Evolutionary conservation across 2,888 invertebrate genomes (phyloP).

Genomic region (Caenorhabditis wallacei): DNA sequence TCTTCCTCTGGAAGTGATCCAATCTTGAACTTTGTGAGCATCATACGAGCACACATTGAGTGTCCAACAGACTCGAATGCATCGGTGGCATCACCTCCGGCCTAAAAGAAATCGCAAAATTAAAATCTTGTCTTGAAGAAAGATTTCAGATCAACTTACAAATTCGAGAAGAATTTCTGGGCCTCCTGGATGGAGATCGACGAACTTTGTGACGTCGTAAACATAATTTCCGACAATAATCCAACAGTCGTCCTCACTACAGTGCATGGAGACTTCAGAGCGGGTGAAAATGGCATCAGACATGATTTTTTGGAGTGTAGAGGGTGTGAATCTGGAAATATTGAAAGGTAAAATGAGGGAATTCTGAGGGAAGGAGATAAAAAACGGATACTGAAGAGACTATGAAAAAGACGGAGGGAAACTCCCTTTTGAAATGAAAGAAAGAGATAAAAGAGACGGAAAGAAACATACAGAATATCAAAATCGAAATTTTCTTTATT

Average conservation of each 20-base stretch:
- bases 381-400: slow-evolving; percentile 1
- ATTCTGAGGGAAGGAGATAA: neutral
- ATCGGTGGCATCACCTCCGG: slow-evolving; percentile 78
- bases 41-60: slow-evolving; percentile 72
- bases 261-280: slow-evolving; percentile 72
- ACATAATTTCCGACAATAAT: slow-evolving; percentile 73
- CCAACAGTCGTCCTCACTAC: slow-evolving; percentile 72
- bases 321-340: slow-evolving; percentile 37
- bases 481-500: slow-evolving; percentile 11
- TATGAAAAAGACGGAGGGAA: too few relatives aligned
- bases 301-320: slow-evolving; percentile 28
- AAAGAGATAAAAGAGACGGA: slow-evolving; percentile 30
- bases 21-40: slow-evolving; percentile 68
- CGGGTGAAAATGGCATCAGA: slow-evolving; percentile 63
- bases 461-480: slow-evolving; percentile 26
- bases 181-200: slow-evolving; percentile 74
- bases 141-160: slow-evolving; percentile 61
- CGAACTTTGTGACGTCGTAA: slow-evolving; percentile 74
- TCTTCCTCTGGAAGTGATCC: slow-evolving; percentile 67
- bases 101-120: slow-evolving; percentile 68
- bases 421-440: too few relatives aligned
- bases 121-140: slow-evolving; percentile 7
- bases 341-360: neutral
- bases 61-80: slow-evolving; percentile 80
- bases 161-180: slow-evolving; percentile 76